Base-by-base conservation (phyloP, 2,113 vertebrate species). In the Maylandia zebra region DNA sequence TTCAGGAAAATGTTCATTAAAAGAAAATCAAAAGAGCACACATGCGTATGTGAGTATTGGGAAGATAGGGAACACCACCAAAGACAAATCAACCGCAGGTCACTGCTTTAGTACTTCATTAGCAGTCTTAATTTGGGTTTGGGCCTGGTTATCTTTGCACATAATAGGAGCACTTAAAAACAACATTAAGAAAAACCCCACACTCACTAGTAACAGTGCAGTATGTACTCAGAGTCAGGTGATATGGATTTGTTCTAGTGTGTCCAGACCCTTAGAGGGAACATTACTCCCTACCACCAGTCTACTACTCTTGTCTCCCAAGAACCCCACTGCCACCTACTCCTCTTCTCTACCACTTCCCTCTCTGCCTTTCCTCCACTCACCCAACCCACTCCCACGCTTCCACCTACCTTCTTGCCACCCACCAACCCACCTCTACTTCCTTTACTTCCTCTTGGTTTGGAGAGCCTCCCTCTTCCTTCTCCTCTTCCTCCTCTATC, bases 401-500 rank as follows among this genome's bases (percentile, higher is more conserved):
- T 91, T 91, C 87, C 88, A 93, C 93, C 92, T 83, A 85, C 83
- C 84, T 92, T 88, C 85, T 80, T 71, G 24, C 82, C 81, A 81
- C 83, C 85, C 82, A 78, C 82, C 85, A 83, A 90, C 82, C 85
- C 91, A 90, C 88, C 84, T 85, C 45, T 90, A 89, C 93, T 91
- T 87, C 89, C 91, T 92, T 93, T 89, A 89, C 89, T 89, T 86
- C 89, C 91, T 90, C 88, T 94, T 91, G 76, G 90, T 94, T 93
- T 93, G 89, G 91, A 90, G 83, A 92, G 91, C 87, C 88, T 92
- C 74, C 88, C 84, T 91, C 86, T 89, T 93, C 93, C 89, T 92
- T 94, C 88, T 92, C 92, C 92, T 95, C 90, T 87, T 92, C 94
- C 91, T 94, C 94, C 94, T 92, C 88, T 93, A 90, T 90, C 89